Base-by-base conservation (phyloP, 2,113 vertebrate genomes). In the Laticauda laticaudata region DNA sequence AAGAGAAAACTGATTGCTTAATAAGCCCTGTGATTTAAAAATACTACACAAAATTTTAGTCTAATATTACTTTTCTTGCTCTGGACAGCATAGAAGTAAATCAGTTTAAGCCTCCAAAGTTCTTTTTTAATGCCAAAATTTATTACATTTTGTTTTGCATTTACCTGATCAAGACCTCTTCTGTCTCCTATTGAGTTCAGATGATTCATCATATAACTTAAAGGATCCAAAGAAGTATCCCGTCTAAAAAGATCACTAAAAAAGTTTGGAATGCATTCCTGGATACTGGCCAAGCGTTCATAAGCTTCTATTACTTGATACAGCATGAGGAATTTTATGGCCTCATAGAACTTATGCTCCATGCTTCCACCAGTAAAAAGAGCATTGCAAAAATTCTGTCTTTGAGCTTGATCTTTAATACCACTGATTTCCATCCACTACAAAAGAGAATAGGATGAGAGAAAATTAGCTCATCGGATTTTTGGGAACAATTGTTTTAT, bases 191-290 rank as follows among this genome's bases (percentile, higher is more conserved):
- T 91, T n/a, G 95, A 93, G 43, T 98, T 98, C 90, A 98, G 96
- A 94, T 98, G 98, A 94, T 98, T 98, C 96, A 98, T 97, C 98
- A 98, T 98, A 95, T 98, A 98, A 95, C 98, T 98, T 93, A 98
- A 94, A 89, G 98, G 98, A 54, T 98, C 98, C 15, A 96, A 81
- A 0, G 98, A 98, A 3, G 97, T 97, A 91, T 98, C 98, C 93
- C 97, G 96, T 94, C 97, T 96, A 94, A 98, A 97, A 4, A 98
- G 95, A 48, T 96, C 94, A 39, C 59, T 94, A 61, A 98, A 98
- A 87, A 97, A 97, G 5, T 93, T 93, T 45, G 97, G 97, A 9
- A 97, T 8, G 0, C 56, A 61, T 86, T 92, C 39, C 1, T 95
- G 95, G 34, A 97, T 95, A 1, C 87, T 95, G 96, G 97, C 98